phyloP scores from a whole-genome alignment of 1,140 invertebrate species.

The Rhynchophorus ferrugineus region DNA sequence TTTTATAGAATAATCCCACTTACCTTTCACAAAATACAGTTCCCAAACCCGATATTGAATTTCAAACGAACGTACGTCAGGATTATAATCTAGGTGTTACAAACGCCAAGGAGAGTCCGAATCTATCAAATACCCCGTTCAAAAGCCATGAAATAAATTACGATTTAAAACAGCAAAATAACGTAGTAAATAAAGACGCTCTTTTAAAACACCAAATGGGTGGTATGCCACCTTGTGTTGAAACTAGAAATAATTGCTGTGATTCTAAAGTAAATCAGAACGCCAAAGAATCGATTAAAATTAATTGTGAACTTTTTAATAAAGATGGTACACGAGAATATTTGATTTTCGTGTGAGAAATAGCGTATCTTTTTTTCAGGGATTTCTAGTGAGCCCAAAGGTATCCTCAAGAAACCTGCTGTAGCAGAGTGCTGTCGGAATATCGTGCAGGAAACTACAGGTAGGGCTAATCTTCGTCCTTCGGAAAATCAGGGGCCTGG shows the following conservation, averaged over 20 bases:
- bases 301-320: slow-evolving; percentile 14
- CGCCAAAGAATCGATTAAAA: slow-evolving; percentile 3
- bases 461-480: slow-evolving; percentile 1
- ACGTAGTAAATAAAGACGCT: neutral
- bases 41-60: slow-evolving; percentile 26
- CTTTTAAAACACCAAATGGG: slow-evolving; percentile 10
- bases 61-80: slow-evolving; percentile 7
- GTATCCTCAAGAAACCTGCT: neutral
- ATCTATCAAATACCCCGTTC: slow-evolving; percentile 25
- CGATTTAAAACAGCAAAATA: neutral
- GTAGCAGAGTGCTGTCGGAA: too few relatives aligned
- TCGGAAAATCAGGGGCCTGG: neutral
- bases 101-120: slow-evolving; percentile 15
- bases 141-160: slow-evolving; percentile 7
- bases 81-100: slow-evolving; percentile 24
- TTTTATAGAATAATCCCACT: neutral
- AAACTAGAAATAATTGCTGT: slow-evolving; percentile 7
- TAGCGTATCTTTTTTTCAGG: neutral
- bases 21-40: slow-evolving; percentile 28
- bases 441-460: slow-evolving; percentile 4
- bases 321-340: slow-evolving; percentile 10
- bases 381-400: neutral
- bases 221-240: slow-evolving; percentile 18
- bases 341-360: neutral
- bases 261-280: neutral